Base-by-base conservation (phyloP, 2,888 invertebrate genomes). In the Nomada ruficornis region DNA sequence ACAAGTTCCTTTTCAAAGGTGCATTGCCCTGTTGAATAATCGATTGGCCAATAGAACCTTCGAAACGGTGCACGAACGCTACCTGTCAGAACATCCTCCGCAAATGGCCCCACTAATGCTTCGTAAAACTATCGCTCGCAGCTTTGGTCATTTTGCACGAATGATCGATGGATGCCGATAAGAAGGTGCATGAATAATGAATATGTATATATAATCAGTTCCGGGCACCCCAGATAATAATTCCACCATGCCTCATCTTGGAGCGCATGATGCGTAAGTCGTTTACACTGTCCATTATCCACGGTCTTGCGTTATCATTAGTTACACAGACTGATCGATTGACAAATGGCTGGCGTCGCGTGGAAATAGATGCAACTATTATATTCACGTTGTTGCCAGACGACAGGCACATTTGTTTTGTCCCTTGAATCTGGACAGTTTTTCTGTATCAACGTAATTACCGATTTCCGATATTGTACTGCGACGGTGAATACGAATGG, bases 211-310 rank as follows among this genome's bases (percentile, higher is more conserved):
- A 36, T 36, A 36, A 82, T 50, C 62, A 69, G 77, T 79, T 82
- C 79, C 79, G 70, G 73, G 69, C 86, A 86, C 74, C 64, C 54
- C 50, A 77, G 87, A 87, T 87, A 87, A 81, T 81, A 75, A 86
- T 86, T 77, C 80, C 60, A 75, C 83, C 54, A n/a, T 83, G 85
- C 87, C 87, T 87, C 29, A 75, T 71, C 71, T 62, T 42, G 63
- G 18, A 80, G 73, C 63, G 54, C 64, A 79, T 64, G 67, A n/a
- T 20, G 74, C 78, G 57, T 36, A 69, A 69, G 52, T 67, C 75
- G 63, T 80, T 78, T 67, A 71, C 76, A 77, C 75, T 72, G 80
- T 77, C 79, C 78, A 77, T 83, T 79, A 77, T 80, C 70, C 63
- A 57, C 72, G 72, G 74, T 69, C 20, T 52, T 54, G 36, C 68